phyloP scores from a whole-genome alignment of 2,797 vertebrate species.

The Tapirus indicus region DNA sequence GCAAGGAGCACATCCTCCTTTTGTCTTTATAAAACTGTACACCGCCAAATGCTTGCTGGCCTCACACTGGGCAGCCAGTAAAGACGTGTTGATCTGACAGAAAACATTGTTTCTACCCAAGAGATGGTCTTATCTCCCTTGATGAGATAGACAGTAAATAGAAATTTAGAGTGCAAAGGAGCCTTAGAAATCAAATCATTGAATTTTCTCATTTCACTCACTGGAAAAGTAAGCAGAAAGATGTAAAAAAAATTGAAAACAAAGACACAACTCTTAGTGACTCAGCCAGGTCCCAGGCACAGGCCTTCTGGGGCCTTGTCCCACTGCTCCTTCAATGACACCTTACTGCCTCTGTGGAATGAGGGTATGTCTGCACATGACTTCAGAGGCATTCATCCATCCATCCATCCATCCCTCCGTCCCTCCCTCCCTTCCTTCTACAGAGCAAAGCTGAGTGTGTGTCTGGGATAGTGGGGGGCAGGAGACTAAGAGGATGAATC shows the following conservation, averaged over 20 bases:
- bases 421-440: background rate
- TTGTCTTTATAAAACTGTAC: background rate
- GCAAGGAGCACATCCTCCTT: background rate
- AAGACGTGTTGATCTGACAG: background rate
- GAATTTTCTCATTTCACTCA: background rate
- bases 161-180: background rate
- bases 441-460: background rate
- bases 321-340: background rate
- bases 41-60: background rate
- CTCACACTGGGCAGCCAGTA: background rate
- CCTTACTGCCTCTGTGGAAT: background rate
- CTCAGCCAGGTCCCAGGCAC: background rate
- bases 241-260: background rate
- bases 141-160: constrained; percentile 12
- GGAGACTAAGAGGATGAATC: background rate
- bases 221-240: background rate
- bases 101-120: background rate
- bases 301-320: background rate
- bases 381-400: background rate
- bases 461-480: background rate
- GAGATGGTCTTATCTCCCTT: background rate
- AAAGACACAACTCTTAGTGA: background rate
- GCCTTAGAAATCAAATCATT: background rate
- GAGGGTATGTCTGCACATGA: background rate
- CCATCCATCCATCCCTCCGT: too few species aligned